Evolutionary conservation across 1,140 invertebrate species (phyloP).

Genomic region (Drosophila hydei): DNA sequence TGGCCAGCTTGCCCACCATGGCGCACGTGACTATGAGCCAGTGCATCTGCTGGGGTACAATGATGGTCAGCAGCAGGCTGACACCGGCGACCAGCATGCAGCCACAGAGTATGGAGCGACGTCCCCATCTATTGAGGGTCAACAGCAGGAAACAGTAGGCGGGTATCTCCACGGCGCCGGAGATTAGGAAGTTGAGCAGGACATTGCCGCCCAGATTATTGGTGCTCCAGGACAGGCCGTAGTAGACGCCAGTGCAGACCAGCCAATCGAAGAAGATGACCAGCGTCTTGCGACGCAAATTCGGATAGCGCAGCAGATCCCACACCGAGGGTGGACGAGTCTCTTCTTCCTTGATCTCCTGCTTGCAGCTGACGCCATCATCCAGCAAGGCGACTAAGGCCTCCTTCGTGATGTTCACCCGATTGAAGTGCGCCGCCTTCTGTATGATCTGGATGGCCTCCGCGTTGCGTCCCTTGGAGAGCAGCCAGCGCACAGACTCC

Average conservation of each 20-base stretch:
- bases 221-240: constrained; percentile 92
- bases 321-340: constrained; percentile 85
- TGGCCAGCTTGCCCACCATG: constrained; percentile 93
- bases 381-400: constrained; percentile 85
- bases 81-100: constrained; percentile 89
- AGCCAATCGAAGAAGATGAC: constrained; percentile 93
- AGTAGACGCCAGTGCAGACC: constrained; percentile 91
- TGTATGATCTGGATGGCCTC: constrained; percentile 89
- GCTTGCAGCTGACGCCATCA: constrained; percentile 83
- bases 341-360: constrained; percentile 48
- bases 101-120: constrained; percentile 88
- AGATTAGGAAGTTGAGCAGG: constrained; percentile 91
- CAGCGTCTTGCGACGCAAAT: constrained; percentile 88
- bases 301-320: constrained; percentile 89
- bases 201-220: constrained; percentile 89
- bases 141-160: constrained; percentile 89
- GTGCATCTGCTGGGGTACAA: constrained; percentile 86
- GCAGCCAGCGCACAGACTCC: constrained; percentile 92
- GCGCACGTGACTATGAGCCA: constrained; percentile 88
- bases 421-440: constrained; percentile 88
- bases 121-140: constrained; percentile 89
- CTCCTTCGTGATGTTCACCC: constrained; percentile 86
- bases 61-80: constrained; percentile 86
- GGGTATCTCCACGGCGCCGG: constrained; percentile 91
- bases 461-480: constrained; percentile 89